phyloP scores from a whole-genome alignment of 2,797 vertebrate genomes.

The Sylvia borin region DNA sequence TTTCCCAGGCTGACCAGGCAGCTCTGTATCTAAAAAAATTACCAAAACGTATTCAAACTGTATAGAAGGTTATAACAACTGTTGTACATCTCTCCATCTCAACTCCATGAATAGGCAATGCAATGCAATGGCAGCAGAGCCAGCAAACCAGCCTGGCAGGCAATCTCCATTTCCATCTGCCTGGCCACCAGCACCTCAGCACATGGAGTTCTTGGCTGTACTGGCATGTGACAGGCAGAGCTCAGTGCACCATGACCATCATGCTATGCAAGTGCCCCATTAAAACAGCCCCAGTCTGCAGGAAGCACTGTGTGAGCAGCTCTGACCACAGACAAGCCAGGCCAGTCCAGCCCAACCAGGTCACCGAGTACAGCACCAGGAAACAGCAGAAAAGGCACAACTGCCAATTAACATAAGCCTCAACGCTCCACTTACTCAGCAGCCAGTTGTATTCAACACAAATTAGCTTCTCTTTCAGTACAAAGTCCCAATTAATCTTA shows the following conservation, averaged over 20 bases:
- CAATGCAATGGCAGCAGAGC: neutral
- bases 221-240: neutral
- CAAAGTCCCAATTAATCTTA: neutral
- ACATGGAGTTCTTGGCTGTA: neutral
- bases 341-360: neutral
- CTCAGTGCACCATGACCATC: neutral
- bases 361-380: neutral
- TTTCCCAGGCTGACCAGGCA: neutral
- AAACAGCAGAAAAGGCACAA: neutral
- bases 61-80: neutral
- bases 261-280: neutral
- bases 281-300: neutral
- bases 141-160: neutral
- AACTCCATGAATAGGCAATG: neutral
- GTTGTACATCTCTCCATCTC: neutral
- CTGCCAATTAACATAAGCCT: neutral
- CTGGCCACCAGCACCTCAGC: neutral
- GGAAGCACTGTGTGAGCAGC: neutral
- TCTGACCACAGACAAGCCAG: neutral
- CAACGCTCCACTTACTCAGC: neutral
- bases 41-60: neutral
- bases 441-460: neutral
- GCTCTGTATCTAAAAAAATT: neutral
- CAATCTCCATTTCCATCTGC: neutral
- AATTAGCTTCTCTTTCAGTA: slow-evolving; percentile 11